Conservation (phyloP, 2,888 invertebrate genomes). For the Eutolmus rufibarbis region DNA sequence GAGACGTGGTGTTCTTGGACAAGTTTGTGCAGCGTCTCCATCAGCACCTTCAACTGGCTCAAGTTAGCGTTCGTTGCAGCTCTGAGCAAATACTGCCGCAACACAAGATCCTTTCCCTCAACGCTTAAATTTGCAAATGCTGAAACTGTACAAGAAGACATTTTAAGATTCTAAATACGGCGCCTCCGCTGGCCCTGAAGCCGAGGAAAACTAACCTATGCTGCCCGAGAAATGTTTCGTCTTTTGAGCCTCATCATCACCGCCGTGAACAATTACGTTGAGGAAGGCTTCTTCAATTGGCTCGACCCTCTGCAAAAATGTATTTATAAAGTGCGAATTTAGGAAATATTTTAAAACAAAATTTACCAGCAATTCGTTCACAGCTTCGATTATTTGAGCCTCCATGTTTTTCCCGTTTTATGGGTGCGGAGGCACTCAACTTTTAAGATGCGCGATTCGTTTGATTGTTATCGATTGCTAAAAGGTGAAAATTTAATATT, state of each 20-base stretch:
- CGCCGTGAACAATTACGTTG: slow-evolving; percentile 82
- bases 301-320: slow-evolving; percentile 73
- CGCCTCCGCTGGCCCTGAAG: not conserved
- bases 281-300: slow-evolving; percentile 89
- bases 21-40: slow-evolving; percentile 77
- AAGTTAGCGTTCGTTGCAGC: slow-evolving; percentile 78
- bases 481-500: not conserved
- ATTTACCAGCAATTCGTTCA: slow-evolving; percentile 52
- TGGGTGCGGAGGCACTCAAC: not conserved
- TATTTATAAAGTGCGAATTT: not conserved
- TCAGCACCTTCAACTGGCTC: slow-evolving; percentile 76
- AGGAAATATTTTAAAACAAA: not conserved
- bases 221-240: slow-evolving; percentile 73
- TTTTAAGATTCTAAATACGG: not conserved
- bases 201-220: slow-evolving; percentile 61
- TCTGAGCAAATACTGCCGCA: slow-evolving; percentile 77
- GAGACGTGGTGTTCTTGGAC: slow-evolving; percentile 77
- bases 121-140: slow-evolving; percentile 72
- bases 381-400: slow-evolving; percentile 42
- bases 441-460: not conserved
- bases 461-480: not conserved
- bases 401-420: slow-evolving; percentile 33
- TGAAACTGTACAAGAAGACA: slow-evolving; percentile 58
- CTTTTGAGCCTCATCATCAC: slow-evolving; percentile 74
- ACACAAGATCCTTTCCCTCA: slow-evolving; percentile 77